Evolutionary conservation across 2,113 vertebrate genomes (phyloP).

Genomic region (Centrocercus urophasianus): DNA sequence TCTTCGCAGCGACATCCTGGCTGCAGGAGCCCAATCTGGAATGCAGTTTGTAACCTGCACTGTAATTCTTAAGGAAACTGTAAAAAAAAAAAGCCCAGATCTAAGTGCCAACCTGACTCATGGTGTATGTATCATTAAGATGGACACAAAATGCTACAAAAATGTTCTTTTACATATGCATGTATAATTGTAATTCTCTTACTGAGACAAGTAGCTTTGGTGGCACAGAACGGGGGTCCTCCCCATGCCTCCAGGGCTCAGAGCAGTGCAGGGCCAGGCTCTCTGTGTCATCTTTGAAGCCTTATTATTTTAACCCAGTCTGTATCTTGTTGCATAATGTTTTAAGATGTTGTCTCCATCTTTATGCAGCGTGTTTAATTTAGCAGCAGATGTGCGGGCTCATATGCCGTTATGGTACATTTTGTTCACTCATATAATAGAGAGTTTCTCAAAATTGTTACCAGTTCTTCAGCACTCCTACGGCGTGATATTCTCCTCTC

Average conservation of each 20-base stretch:
- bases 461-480: constrained; percentile 23
- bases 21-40: neutral
- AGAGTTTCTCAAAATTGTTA: constrained; percentile 30
- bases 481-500: constrained; percentile 12
- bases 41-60: neutral
- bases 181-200: neutral
- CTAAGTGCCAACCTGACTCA: neutral
- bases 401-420: constrained; percentile 44
- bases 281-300: neutral
- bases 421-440: constrained; percentile 68
- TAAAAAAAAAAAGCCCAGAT: neutral
- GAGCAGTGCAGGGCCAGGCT: neutral
- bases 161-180: neutral
- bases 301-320: neutral
- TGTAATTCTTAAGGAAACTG: neutral
- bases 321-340: neutral
- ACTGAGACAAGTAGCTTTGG: neutral
- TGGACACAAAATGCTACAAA: neutral
- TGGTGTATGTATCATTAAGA: neutral
- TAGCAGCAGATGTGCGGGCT: constrained; percentile 65
- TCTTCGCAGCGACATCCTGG: neutral
- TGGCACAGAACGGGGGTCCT: neutral
- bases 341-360: constrained; percentile 55
- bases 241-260: neutral
- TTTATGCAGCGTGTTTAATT: constrained; percentile 30